Base-by-base conservation (phyloP, 2,797 vertebrate species). In the Pteronotus mesoamericanus region DNA sequence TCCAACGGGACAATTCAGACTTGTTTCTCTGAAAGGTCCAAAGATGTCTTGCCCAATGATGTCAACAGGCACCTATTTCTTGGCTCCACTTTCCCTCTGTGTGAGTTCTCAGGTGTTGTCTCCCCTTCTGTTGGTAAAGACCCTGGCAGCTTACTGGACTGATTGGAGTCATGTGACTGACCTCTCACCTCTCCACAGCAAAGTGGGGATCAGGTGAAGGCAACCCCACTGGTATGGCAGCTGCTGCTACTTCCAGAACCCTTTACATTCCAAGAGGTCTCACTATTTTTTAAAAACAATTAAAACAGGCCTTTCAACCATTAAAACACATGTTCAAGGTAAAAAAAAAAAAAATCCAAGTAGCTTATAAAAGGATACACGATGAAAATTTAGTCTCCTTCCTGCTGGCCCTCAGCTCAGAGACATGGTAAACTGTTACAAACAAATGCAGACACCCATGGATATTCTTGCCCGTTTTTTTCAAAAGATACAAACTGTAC, bases 241-340 rank as follows among this genome's bases (percentile, higher is more conserved):
- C 64, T 72, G 61, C 66, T 11, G 26, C n/a, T n/a, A 46, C 32
- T 21, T 79, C 44, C 15, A 66, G 61, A 48, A 22, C 9, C 16
- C 48, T 74, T 22, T 42, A 66, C 55, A 72, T 74, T 93, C 37
- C 61, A 46, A 53, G 42, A 72, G 42, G 2, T n/a, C 55, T 91
- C 55, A 37, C 16, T 22, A 34, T 44, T 34, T 53, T 85, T 57
- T 57, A 15, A 44, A 3, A 89, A 72, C 39, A 82, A 74, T 34
- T 51, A 34, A 51, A 91, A 85, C 16, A 66, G 61, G 26, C 34
- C 32, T 51, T 93, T 84, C 68, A 80, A 44, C 84, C 59, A 46
- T 69, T 86, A 93, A 94, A 89, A 84, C 89, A 74, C 51, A 74
- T 18, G 18, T 18, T 89, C 32, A 29, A 12, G 39, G 53, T 71